These are phyloP conservation scores for Alexandromys fortis DNA, from an alignment of 2,113 vertebrate genomes.

Conservation along the genomic window DNA sequence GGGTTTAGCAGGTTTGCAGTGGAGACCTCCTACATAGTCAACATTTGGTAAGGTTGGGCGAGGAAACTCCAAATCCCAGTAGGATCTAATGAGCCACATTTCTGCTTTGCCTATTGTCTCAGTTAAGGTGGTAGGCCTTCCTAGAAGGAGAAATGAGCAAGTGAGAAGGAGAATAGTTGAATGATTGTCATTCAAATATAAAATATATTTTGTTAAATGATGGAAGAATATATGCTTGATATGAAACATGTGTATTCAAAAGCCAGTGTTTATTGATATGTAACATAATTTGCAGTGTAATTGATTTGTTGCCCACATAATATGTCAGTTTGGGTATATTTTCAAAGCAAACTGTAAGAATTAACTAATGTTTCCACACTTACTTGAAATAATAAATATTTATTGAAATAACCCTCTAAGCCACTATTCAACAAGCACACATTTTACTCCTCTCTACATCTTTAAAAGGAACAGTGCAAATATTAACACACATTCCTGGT, in stretches of 20 bases:
- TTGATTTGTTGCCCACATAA: not conserved
- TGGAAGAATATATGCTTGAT: not conserved
- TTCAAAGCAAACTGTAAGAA: too few species aligned
- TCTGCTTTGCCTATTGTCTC: not conserved
- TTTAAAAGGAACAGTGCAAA: too few species aligned
- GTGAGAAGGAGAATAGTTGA: not conserved
- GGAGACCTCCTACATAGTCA: not conserved
- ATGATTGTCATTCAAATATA: too few species aligned
- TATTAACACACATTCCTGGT: too few species aligned
- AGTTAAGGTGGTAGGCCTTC: not conserved
- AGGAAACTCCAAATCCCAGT: conserved; percentile 20
- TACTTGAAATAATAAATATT: too few species aligned
- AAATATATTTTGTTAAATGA: not conserved
- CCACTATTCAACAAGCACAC: too few species aligned
- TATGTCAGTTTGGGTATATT: too few species aligned
- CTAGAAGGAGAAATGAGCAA: not conserved
- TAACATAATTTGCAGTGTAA: too few species aligned
- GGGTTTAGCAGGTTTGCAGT: not conserved
- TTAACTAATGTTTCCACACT: too few species aligned
- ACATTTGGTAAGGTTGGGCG: not conserved
- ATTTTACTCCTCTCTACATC: too few species aligned
- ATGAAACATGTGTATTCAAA: not conserved
- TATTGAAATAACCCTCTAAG: too few species aligned
- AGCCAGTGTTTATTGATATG: too few species aligned
- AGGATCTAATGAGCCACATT: not conserved